Conservation (phyloP, 2,797 vertebrate species). For the Xyrichtys novacula region DNA sequence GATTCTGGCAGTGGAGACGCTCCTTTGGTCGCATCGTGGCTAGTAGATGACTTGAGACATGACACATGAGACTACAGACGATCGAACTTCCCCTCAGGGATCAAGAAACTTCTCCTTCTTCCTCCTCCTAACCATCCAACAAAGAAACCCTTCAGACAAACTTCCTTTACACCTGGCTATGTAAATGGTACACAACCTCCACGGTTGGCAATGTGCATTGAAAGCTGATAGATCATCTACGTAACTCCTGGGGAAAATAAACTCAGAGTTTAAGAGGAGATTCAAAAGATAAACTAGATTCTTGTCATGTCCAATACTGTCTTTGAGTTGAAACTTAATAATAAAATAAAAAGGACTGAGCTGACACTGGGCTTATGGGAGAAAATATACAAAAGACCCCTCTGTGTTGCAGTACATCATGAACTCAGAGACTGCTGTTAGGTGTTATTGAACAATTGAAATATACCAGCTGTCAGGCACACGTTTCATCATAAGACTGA, state of each 20-base stretch:
- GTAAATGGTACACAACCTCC: background rate
- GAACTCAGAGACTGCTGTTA: constrained; percentile 50
- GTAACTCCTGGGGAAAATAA: background rate
- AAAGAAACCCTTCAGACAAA: constrained; percentile 1
- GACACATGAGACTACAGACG: no score
- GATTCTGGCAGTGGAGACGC: no score
- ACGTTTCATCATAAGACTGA: constrained; percentile 75
- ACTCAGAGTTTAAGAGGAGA: background rate
- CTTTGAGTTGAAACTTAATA: background rate
- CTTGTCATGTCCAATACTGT: background rate
- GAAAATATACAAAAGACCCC: constrained; percentile 35
- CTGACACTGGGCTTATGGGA: background rate
- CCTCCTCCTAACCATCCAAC: no score
- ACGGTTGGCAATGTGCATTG: background rate
- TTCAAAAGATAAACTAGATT: background rate
- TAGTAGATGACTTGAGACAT: no score
- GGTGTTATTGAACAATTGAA: constrained; percentile 78
- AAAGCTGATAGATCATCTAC: background rate
- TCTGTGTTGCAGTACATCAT: constrained; percentile 57
- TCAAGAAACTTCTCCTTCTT: no score
- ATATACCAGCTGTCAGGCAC: constrained; percentile 73
- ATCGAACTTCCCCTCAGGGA: no score
- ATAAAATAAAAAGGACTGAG: background rate
- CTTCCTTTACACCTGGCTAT: background rate
- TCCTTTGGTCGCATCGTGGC: no score